Evolutionary conservation across 2,113 vertebrate genomes (phyloP).

Genomic region (Cebus imitator): DNA sequence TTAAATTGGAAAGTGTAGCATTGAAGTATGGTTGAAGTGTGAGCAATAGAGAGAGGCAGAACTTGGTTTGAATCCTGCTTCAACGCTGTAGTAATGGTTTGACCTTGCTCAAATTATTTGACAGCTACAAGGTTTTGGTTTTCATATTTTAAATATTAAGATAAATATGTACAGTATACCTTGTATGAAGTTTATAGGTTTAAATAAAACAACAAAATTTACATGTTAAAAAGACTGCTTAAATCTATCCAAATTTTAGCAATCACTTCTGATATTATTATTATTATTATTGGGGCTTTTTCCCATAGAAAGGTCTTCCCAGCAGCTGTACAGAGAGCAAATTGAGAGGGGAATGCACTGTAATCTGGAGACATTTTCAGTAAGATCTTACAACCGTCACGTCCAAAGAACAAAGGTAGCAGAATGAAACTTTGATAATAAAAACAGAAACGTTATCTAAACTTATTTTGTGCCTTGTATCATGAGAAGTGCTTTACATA

Average conservation of each 20-base stretch:
- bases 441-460: not conserved
- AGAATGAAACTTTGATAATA: not conserved
- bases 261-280: not conserved
- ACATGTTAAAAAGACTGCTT: not conserved
- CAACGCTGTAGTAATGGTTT: not conserved
- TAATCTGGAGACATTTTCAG: not conserved
- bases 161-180: not conserved
- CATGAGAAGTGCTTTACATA: not conserved
- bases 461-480: not conserved
- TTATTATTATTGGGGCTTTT: not conserved
- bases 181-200: not conserved
- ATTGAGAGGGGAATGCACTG: not conserved
- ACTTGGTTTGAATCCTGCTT: not conserved
- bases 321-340: not conserved
- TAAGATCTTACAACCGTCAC: fast-evolving
- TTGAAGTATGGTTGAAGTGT: not conserved
- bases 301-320: not conserved
- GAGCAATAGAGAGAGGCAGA: not conserved
- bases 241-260: not conserved
- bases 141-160: not conserved
- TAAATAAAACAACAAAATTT: not conserved
- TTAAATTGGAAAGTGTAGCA: not conserved
- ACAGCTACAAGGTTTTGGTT: not conserved
- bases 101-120: not conserved
- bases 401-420: not conserved